Evolutionary conservation across 1,140 invertebrate species (phyloP).

Genomic region (Microvelia longipes): DNA sequence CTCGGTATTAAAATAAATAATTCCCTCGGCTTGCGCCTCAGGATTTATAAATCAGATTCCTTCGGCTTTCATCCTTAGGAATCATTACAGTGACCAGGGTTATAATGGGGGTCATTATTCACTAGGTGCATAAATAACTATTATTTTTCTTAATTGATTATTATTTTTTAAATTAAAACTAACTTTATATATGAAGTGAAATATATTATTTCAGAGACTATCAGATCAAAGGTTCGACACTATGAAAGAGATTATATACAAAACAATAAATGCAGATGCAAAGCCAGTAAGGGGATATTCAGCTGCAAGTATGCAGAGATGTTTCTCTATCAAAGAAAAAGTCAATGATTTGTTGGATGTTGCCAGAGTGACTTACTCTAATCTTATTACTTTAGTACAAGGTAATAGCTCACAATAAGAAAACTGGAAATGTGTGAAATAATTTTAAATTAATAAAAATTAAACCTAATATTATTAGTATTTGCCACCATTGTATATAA

Average conservation of each 20-base stretch:
- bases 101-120: too few relatives aligned
- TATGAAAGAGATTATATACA: conserved; percentile 46
- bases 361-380: conserved; percentile 57
- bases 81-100: too few relatives aligned
- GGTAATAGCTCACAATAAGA: too few relatives aligned
- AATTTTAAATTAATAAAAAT: conserved; percentile 4
- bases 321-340: conserved; percentile 64
- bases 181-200: neutral
- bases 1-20: too few relatives aligned
- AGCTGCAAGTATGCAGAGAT: conserved; percentile 54
- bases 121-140: too few relatives aligned
- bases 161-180: neutral
- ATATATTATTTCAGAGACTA: conserved; percentile 26
- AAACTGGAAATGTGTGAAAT: neutral
- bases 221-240: conserved; percentile 34
- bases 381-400: conserved; percentile 60
- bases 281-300: conserved; percentile 48
- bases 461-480: too few relatives aligned
- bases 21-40: too few relatives aligned
- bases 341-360: conserved; percentile 61
- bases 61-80: too few relatives aligned
- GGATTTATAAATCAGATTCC: too few relatives aligned
- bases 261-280: conserved; percentile 55
- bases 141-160: neutral
- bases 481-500: too few relatives aligned